Base-by-base conservation (phyloP, 2,113 vertebrate species). In the Dunckerocampus dactyliophorus region DNA sequence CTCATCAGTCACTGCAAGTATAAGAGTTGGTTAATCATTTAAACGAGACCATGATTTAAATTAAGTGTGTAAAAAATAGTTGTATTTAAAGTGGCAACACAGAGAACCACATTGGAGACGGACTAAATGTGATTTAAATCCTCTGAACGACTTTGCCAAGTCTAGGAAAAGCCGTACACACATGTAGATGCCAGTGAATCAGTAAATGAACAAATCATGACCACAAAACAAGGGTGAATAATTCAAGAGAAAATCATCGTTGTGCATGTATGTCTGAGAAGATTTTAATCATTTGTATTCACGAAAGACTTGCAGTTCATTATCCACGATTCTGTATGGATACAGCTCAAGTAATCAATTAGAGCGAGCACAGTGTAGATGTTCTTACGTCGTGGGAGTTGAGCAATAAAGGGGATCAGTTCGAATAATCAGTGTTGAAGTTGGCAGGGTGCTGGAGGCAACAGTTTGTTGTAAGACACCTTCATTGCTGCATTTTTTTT, bases 181-280 rank as follows among this genome's bases (percentile, higher is more conserved):
- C 37, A 11, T 21, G 22, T 66, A 10, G 45, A 39, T 49, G 4
- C 63, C 28, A 55, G 37, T 12, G 50, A 11, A 19, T 20, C 46
- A 37, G 65, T n/a, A n/a, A 59, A 69, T n/a, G 47, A 56, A 55
- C 21, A 16, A 8, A 62, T 69, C 56, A 52, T 63, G 76, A 62
- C 21, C 47, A 50, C 47, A 24, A 52, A 56, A 19, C 24, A 69
- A 48, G 1, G n/a, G 58, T 21, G 49, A 69, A 74, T 74, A 71
- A 47, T 76, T 77, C 56, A 76, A 79, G 47, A 64, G 8, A 62
- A 75, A 75, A 79, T 56, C 11, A 21, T 48, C 63, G 69, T 59
- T 62, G 50, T 62, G 46, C 59, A 63, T 17, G 10, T 54, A 39
- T 59, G 47, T 48, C 13, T 65, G 31, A 34, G 47, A 56, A 19